Percentiles rank a stretch among this genome's conserved stretches.
Conservation (phyloP, 2,113 vertebrate genomes). For the Lophochroa leadbeateri region DNA sequence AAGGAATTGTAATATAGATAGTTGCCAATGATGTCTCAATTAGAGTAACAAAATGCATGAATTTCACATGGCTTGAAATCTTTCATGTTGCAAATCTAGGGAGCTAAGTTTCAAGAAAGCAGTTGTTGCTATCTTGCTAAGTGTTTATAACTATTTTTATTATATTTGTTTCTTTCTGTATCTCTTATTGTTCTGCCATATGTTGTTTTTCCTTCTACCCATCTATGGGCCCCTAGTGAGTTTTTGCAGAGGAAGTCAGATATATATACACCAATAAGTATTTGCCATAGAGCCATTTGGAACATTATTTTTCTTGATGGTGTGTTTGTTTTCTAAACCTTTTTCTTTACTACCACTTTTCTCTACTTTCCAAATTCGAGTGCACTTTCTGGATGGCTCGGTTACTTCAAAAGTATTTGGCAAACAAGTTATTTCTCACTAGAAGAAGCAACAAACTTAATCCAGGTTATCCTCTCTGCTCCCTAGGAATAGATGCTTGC, state of each 20-base stretch:
- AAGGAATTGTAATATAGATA: neutral
- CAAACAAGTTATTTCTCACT: constrained; percentile 25
- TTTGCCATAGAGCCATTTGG: neutral
- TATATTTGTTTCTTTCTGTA: neutral
- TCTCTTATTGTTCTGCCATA: neutral
- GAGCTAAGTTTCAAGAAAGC: neutral
- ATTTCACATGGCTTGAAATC: neutral
- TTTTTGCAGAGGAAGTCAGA: neutral
- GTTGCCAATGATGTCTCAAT: neutral
- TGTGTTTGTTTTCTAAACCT: neutral
- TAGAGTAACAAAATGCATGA: neutral
- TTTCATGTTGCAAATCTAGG: neutral
- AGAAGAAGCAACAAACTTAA: constrained; percentile 21
- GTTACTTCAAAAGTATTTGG: constrained; percentile 3
- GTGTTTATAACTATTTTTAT: neutral
- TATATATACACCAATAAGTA: neutral
- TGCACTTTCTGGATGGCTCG: neutral
- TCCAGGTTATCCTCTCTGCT: constrained; percentile 24
- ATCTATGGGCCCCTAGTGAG: neutral
- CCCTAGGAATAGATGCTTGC: neutral
- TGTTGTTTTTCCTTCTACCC: neutral
- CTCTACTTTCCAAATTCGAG: neutral
- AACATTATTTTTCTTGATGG: neutral
- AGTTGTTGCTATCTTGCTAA: neutral
- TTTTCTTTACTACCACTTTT: neutral